Evolutionary conservation across 1,140 invertebrate genomes (phyloP), one percentile per base, ranked within the genome.

Genomic region (Oreohelix idahoensis): DNA sequence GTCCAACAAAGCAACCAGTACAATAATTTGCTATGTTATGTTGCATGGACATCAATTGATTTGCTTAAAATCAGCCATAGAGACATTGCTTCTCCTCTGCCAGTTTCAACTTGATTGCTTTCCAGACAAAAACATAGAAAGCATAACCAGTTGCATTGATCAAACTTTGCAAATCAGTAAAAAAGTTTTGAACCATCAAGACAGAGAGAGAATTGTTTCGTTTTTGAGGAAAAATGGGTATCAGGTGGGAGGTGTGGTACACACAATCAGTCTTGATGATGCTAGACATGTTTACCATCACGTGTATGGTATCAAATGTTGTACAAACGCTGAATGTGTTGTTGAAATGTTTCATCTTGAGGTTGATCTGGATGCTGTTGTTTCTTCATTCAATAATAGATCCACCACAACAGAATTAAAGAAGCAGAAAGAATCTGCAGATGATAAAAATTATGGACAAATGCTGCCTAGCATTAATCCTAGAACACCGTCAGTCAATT

Each of bases 91-190:
- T 2, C 45, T 81, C 10, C 29, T 81, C 15, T 71, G 39, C 26
- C 79, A 81, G 69, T 81, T 81, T 58, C 79, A 71, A 66, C 8
- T 49, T 17, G 39, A 71, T 23, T 81, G 79, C 35, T 81, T 81
- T 26, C 8, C 79, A 29, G 79, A 81, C 32, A 81, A 35, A 45
- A 66, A 38, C 13, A 35, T 71, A 10, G 66, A 66, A 13, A 81
- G 39, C 35, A 32, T 81, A 2, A 71, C 32, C 66, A 71, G 49
- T 26, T 81, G 79, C 45, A 81, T 81, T 58, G 69, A 81, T 53
- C 32, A 45, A 29, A 39, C 79, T 45, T 81, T 81, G 51, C 42
- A 53, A 29, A 81, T 81, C 32, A 81, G 63, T 1, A 71, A 39
- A 32, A 70, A 39, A 42, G 1, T 70, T 38, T 71, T 81, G n/a